A percentile compares a stretch with the other conserved stretches of the same genome.
Evolutionary conservation across 2,113 vertebrate species (phyloP).

Genomic region (Sebastes schlegelii): DNA sequence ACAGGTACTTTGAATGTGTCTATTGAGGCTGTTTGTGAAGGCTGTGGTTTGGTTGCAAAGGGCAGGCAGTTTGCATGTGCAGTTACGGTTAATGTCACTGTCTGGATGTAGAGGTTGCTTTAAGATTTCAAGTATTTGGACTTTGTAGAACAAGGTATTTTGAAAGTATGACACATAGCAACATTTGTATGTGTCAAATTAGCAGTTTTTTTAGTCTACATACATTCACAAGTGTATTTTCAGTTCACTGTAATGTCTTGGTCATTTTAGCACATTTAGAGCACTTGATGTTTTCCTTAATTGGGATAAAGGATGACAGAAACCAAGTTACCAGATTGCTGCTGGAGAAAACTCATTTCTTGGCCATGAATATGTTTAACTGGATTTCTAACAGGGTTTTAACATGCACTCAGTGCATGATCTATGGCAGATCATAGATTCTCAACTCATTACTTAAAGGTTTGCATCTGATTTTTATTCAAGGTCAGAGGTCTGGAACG

Average conservation of each 20-base stretch:
- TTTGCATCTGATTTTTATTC: too few relatives aligned
- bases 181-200: not conserved
- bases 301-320: not conserved
- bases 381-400: not conserved
- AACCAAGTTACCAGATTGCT: not conserved
- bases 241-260: not conserved
- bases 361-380: not conserved
- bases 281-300: not conserved
- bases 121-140: not conserved
- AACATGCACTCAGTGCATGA: not conserved
- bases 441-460: too few relatives aligned
- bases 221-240: not conserved
- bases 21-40: slow-evolving; percentile 40
- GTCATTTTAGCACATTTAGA: not conserved
- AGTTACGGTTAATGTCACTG: slow-evolving; percentile 2
- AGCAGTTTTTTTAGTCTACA: not conserved
- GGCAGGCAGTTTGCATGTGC: slow-evolving; percentile 13
- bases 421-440: not conserved
- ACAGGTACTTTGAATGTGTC: slow-evolving; percentile 48
- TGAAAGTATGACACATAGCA: not conserved
- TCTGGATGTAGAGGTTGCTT: not conserved
- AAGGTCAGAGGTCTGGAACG: too few relatives aligned
- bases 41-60: slow-evolving; percentile 26
- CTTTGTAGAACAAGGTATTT: not conserved
- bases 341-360: not conserved